Evolutionary conservation across 35 echinoderm and acorn worm species (phyloP).

Genomic region (Heliocidaris tuberculata): DNA sequence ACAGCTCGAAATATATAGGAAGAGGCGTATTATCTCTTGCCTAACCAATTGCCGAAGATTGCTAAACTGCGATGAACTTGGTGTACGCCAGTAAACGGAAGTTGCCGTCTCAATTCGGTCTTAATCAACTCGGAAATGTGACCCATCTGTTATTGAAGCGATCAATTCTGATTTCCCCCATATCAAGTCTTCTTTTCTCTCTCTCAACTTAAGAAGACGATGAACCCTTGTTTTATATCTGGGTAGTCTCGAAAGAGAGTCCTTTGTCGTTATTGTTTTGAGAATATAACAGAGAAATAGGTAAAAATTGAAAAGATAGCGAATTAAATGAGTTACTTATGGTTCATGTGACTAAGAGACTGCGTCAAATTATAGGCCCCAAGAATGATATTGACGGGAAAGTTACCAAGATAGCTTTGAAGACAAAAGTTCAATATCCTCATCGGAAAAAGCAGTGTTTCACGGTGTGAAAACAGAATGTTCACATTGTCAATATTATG

Average conservation of each 20-base stretch:
- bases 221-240: neutral
- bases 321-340: neutral
- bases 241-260: neutral
- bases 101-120: constrained; percentile 1
- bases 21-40: neutral
- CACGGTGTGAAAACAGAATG: no score
- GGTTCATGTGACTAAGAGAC: neutral
- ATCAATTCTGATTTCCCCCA: constrained; percentile 8
- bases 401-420: no score
- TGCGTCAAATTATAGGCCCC: no score
- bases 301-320: neutral
- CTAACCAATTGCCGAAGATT: neutral
- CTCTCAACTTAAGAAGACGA: neutral
- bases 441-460: no score
- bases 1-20: neutral
- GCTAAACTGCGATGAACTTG: neutral
- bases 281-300: neutral
- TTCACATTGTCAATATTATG: no score
- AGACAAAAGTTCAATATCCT: no score
- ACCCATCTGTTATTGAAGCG: constrained; percentile 32
- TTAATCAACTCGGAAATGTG: constrained; percentile 5
- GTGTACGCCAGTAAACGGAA: neutral
- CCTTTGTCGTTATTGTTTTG: neutral
- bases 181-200: neutral
- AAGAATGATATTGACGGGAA: no score